Percentiles rank a stretch among this genome's conserved stretches.
phyloP scores from a whole-genome alignment of 2,888 invertebrate genomes.

The Mamestra brassicae region DNA sequence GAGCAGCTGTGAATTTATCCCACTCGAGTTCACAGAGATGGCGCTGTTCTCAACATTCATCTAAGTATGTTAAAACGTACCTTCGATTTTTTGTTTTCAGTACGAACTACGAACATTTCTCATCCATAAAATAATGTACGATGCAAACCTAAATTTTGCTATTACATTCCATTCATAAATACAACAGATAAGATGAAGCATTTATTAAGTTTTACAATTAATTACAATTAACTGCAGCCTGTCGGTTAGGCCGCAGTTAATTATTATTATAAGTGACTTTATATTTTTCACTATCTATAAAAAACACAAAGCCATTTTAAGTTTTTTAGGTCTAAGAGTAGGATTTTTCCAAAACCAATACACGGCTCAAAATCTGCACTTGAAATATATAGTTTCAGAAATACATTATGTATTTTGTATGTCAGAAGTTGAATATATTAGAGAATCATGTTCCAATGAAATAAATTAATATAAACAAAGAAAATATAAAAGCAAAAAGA shows the following conservation, averaged over 20 bases:
- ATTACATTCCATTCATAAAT: background rate
- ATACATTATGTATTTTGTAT: no score
- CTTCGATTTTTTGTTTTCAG: background rate
- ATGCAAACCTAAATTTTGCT: background rate
- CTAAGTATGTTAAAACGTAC: no score
- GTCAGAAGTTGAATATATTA: background rate
- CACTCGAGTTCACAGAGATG: slow-evolving; percentile 46
- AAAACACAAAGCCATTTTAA: no score
- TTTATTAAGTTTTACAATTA: background rate
- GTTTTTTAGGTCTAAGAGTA: no score
- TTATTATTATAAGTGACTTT: no score
- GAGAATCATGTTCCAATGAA: background rate
- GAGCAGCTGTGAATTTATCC: background rate
- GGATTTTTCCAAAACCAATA: no score
- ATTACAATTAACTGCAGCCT: no score
- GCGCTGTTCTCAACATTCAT: slow-evolving; percentile 41
- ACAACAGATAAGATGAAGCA: background rate
- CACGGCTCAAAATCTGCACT: background rate
- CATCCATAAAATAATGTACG: background rate
- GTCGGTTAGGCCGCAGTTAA: no score
- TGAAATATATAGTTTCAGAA: background rate
- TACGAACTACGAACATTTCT: accelerated
- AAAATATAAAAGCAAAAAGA: slow-evolving; percentile 58
- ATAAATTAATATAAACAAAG: background rate
- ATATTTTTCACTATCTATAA: no score